Evolutionary conservation across 2,888 invertebrate genomes (phyloP).

Genomic region (Tethea ocularis): DNA sequence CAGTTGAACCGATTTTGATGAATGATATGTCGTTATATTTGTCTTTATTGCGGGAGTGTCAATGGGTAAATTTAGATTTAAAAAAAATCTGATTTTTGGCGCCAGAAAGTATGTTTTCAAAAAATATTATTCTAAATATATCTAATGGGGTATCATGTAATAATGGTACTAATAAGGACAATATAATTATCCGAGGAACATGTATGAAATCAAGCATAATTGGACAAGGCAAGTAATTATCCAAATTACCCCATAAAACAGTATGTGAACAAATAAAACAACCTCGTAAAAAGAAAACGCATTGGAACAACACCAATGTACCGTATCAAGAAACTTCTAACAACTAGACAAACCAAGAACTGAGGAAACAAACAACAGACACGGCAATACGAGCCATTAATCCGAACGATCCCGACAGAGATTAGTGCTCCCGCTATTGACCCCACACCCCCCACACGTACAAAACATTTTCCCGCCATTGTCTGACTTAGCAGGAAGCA

Average conservation of each 20-base stretch:
- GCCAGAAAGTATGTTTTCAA: no score
- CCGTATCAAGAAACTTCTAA: conserved; percentile 57
- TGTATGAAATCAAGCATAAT: no score
- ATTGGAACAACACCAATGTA: conserved; percentile 44
- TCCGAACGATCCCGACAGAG: conserved; percentile 77
- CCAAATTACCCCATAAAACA: conserved; percentile 14
- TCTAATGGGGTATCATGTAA: no score
- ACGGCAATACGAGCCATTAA: conserved; percentile 78
- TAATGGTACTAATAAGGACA: no score
- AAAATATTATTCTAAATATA: no score
- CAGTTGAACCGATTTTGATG: no score
- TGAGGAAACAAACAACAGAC: conserved; percentile 73
- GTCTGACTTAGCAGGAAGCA: conserved; percentile 71
- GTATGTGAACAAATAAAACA: conserved; percentile 23
- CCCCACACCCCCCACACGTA: conserved; percentile 69
- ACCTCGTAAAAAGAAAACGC: conserved; percentile 31
- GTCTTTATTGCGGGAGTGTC: no score
- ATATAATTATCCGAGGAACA: no score
- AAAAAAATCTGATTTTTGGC: no score
- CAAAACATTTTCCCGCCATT: conserved; percentile 78
- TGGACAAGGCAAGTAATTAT: not conserved
- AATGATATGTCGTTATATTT: no score
- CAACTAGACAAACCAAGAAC: conserved; percentile 63
- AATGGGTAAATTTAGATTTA: no score
- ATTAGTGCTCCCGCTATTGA: conserved; percentile 76